These are phyloP conservation scores for Drosophila neonasuta DNA, from an alignment of 2,888 invertebrate species.

Conservation along the genomic window DNA sequence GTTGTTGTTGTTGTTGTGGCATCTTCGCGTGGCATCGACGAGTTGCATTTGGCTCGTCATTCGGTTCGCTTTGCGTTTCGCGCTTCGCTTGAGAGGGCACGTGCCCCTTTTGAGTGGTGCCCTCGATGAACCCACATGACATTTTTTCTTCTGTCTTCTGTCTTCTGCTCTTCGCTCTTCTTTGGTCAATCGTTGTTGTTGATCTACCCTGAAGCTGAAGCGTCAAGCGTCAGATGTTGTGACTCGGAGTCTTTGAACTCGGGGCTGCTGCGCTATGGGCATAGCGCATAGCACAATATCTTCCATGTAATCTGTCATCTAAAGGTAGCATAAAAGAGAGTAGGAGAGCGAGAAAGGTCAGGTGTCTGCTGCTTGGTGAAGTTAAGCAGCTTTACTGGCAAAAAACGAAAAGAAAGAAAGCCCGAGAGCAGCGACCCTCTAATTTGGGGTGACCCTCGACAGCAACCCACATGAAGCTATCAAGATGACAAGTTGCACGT, in stretches of 20 bases:
- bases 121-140: slow-evolving; percentile 69
- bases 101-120: slow-evolving; percentile 56
- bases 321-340: neutral
- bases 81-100: slow-evolving; percentile 78
- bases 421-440: slow-evolving; percentile 6
- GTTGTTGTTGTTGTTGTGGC: slow-evolving; percentile 25
- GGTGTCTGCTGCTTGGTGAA: neutral
- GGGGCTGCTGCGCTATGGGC: slow-evolving; percentile 15
- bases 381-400: slow-evolving; percentile 33
- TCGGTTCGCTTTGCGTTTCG: slow-evolving; percentile 48
- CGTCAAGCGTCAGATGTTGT: slow-evolving; percentile 18
- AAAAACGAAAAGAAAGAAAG: neutral
- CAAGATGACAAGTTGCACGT: slow-evolving; percentile 59
- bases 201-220: slow-evolving; percentile 10
- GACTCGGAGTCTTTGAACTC: slow-evolving; percentile 18
- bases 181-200: neutral
- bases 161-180: neutral
- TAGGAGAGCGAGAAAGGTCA: neutral
- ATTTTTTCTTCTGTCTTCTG: slow-evolving; percentile 29
- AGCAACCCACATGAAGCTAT: slow-evolving; percentile 63
- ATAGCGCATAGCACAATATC: neutral
- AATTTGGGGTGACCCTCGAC: slow-evolving; percentile 14
- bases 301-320: slow-evolving; percentile 2
- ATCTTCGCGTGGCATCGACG: slow-evolving; percentile 34
- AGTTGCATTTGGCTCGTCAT: slow-evolving; percentile 37